A percentile compares a stretch with the other conserved stretches of the same genome.
These are phyloP conservation scores for Pterois miles DNA, from an alignment of 2,797 vertebrate genomes.

Conservation along the genomic window DNA sequence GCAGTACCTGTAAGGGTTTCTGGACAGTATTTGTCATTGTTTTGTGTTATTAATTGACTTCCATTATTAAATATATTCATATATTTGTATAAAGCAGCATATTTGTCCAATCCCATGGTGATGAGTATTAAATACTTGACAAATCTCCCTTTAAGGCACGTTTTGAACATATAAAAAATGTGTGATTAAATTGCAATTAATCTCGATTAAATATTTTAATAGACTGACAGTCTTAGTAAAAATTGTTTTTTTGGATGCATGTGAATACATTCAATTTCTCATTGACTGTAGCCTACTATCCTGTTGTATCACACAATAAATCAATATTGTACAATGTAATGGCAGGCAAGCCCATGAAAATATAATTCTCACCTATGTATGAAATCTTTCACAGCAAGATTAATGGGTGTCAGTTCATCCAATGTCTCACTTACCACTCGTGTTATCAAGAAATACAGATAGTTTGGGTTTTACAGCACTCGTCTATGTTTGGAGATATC, in stretches of 20 bases:
- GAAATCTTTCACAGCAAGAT: background rate
- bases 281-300: background rate
- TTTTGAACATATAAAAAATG: too few relatives aligned
- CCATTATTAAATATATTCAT: too few relatives aligned
- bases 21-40: too few relatives aligned
- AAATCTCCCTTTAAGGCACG: too few relatives aligned
- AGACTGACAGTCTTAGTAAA: too few relatives aligned
- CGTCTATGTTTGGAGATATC: background rate
- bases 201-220: too few relatives aligned
- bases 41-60: too few relatives aligned
- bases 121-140: too few relatives aligned
- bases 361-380: background rate
- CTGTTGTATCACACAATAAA: constrained; percentile 4
- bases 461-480: background rate
- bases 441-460: background rate
- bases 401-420: background rate
- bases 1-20: too few relatives aligned
- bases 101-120: too few relatives aligned
- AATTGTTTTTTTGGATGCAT: background rate
- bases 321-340: background rate
- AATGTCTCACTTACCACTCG: background rate
- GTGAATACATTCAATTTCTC: background rate
- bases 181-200: too few relatives aligned
- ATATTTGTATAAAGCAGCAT: too few relatives aligned
- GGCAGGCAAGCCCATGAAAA: background rate